These are phyloP conservation scores for Leptodactylus fallax DNA, from an alignment of 2,797 vertebrate species.

Conservation along the genomic window DNA sequence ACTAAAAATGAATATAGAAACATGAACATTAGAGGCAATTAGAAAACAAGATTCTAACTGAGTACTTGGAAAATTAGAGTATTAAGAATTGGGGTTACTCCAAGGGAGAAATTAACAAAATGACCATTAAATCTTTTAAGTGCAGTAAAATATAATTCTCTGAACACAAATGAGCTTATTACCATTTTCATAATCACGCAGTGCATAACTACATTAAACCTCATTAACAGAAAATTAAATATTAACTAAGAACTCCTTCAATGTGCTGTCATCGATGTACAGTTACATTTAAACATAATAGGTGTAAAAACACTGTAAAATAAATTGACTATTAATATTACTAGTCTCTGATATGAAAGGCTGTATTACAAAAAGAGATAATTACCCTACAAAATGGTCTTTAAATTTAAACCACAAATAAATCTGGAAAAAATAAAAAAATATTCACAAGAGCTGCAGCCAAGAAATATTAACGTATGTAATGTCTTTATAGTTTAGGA, in stretches of 20 bases:
- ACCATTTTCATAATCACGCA: conserved; percentile 35
- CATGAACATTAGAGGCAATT: conserved; percentile 14
- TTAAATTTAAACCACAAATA: neutral
- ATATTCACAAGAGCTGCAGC: neutral
- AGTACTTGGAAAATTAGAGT: conserved; percentile 17
- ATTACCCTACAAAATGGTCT: conserved; percentile 16
- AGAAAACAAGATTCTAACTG: conserved; percentile 19
- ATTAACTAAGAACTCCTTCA: conserved; percentile 35
- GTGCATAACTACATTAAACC: conserved; percentile 39
- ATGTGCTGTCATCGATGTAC: conserved; percentile 20
- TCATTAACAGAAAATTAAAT: conserved; percentile 53
- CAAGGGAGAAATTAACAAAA: conserved; percentile 40
- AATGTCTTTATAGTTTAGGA: no score
- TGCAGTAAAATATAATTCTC: conserved; percentile 42
- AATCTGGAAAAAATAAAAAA: conserved; percentile 1
- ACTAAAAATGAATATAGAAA: neutral
- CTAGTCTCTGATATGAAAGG: conserved; percentile 24
- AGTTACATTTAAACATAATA: conserved; percentile 22
- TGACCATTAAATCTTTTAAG: conserved; percentile 47
- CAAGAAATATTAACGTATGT: neutral
- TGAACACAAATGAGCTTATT: conserved; percentile 32
- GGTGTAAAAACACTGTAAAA: conserved; percentile 31
- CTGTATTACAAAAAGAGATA: neutral
- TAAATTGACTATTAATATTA: conserved; percentile 44
- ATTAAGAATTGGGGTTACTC: conserved; percentile 21